Base-by-base conservation (phyloP, 1,140 invertebrate species). In the Procambarus virginalis region DNA sequence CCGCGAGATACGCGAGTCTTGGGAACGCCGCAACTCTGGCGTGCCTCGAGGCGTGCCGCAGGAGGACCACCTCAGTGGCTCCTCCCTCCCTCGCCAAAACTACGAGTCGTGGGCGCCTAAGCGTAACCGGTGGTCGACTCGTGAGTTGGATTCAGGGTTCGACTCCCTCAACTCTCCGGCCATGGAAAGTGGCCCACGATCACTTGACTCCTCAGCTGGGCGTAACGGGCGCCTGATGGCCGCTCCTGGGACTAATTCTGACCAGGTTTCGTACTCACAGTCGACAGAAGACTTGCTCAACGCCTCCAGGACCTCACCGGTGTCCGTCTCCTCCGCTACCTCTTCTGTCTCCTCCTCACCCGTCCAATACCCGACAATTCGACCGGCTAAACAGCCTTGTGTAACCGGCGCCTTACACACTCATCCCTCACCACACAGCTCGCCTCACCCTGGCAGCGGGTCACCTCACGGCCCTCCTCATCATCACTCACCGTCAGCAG, bases 61-160 rank as follows among this genome's bases (percentile, higher is more conserved):
- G 17, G 51, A 79, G 2, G 77, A 87, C n/a, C 70, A 84, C 49
- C 14, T 55, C 22, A 83, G n/a, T 45, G 77, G 58, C n/a, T 55
- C 86, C 14, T 83, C 86, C 14, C 81, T 89, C n/a, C 79, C 80
- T 2, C 79, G 79, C 12, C 78, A 60, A 4, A 20, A 55, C 6
- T 76, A 58, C 22, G 83, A 84, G 49, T 22, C 76, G 2, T 81
- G 83, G 82, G 10, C 60, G 2, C 51, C 83, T 22, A 46, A 60
- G n/a, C 45, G 64, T 17, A 68, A 64, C 48, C 73, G 82, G 17
- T 92, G 91, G 91, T 85, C 70, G 22, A 82, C 82, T n/a, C 58
- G 91, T 45, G 91, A 92, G 17, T 88, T 80, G 3, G 91, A 92
- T n/a, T 92, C 91, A 45, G 91, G 91, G 51, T 90, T 92, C 49